Base-by-base conservation (phyloP, 1,140 invertebrate species). In the Zeugodacus cucurbitae region DNA sequence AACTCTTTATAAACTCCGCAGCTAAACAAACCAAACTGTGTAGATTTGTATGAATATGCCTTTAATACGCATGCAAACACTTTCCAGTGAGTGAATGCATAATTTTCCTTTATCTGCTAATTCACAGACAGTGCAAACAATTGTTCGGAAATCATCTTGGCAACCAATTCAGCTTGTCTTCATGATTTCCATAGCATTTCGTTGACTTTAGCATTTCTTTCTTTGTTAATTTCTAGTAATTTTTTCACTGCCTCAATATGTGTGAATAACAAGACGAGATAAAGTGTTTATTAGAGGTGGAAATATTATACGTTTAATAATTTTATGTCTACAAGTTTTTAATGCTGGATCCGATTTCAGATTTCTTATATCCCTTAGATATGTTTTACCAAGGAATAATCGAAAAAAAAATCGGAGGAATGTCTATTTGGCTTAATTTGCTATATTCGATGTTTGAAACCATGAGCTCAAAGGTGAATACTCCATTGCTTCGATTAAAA, bases 101-200 rank as follows among this genome's bases (percentile, higher is more conserved):
- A 82, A 10, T 82, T 82, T 82, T 82, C 5, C 37, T 74, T 74
- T 74, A 82, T 82, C 41, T 82, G 32, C 64, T 70, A 48, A 14
- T 82, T 82, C 74, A 82, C 41, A 82, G 74, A 26, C 41, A 14
- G 41, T n/a, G 74, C 34, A 82, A 82, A 82, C 37, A 82, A 82
- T 82, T 82, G n/a, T 82, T 82, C n/a, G 41, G 70, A 74, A 74
- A 44, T 74, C 34, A 74, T 74, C 70, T 74, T 74, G 32, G 37
- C 14, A 20, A 74, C 14, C 5, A 41, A 41, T 7, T 74, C 26
- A 37, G 20, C 10, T 74, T 74, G 34, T 74, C 11, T 70, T 32
- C 26, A 37, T 41, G 34, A 32, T 74, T 74, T 74, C 26, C 26
- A 17, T 67, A 67, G 29, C 29, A 64, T 29, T 64, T 64, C 29